Base-by-base conservation (phyloP, 92 coral and sea anemone species). In the Chrysogorgia sp. region DNA sequence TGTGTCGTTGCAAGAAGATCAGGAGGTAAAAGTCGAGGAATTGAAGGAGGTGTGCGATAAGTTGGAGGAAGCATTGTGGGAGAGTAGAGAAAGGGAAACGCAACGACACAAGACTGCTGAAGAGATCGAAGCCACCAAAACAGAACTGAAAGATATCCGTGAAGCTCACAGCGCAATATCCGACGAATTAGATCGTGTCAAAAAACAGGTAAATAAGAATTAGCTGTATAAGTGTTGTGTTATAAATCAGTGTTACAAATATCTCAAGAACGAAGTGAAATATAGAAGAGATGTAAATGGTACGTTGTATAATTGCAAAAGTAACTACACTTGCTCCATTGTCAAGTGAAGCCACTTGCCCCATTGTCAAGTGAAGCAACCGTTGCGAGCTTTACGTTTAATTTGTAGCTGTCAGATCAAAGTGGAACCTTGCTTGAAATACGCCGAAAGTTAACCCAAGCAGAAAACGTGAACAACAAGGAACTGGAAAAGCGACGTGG, bases 121-220 rank as follows among this genome's bases (percentile, higher is more conserved):
- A 69, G 76, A 45, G 14, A 30, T 50, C 2, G 29, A 69, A 3
- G 52, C 40, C 7, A 37, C 30, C 31, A 21, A 66, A 40, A 20
- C 75, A 22, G 75, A 68, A 40, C 35, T 68, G 32, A 45, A 12
- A 32, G 58, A 68, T 12, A 23, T 41, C 58, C 48, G 28, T 24
- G 26, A 43, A 19, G 13, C 64, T 12, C 23, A 32, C 24, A 23
- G 24, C 3, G 29, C 62, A n/a, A 2, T 71, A 28, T 28, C 63
- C 6, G 4, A 33, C 24, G 63, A 71, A 33, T 34, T 26, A 25
- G 26, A 53, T 7, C 14, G 63, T 53, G 78, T 34, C 13, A 28
- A 12, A 43, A 19, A n/a, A 15, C 62, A 71, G 78, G 78, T 71
- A 32, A n/a, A n/a, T n/a, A n/a, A 21, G 78, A 0, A 14, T 52